Base-by-base conservation (phyloP, 2,888 invertebrate genomes). In the Hyles lineata region DNA sequence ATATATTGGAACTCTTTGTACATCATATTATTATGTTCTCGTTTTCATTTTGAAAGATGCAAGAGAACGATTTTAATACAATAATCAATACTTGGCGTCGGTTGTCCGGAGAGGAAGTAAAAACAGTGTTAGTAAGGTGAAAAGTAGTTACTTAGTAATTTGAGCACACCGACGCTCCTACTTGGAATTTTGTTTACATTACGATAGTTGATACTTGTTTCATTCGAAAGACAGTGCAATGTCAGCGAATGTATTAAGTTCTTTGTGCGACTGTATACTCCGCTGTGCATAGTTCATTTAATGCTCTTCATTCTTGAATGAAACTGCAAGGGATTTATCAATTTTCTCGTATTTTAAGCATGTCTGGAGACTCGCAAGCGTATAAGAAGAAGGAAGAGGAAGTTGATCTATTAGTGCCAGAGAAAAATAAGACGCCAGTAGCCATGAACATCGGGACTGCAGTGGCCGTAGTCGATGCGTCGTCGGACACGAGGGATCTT, bases 21-120 rank as follows among this genome's bases (percentile, higher is more conserved):
- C 15, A 50, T 1, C 17, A 1, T 43, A 7, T n/a, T 63, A 43
- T 50, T 43, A 60, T 73, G 75, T 78, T 74, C 70, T 76, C 76
- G 75, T 58, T 71, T 63, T 69, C 74, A 74, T 52, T 58, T 75
- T 67, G 59, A 63, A 73, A 73, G 81, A 91, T 92, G 93, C 91
- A 92, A 90, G 90, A 92, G 84, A 90, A 89, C 85, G 90, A 91
- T 90, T 93, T 92, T 87, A 89, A 91, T 83, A 86, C 89, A 83
- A 90, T 93, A 85, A 88, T 92, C 79, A 91, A 82, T 83, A 90
- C 89, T 87, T 93, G 93, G 93, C 92, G 92, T 86, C 91, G 90
- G 83, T 86, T 92, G 85, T 92, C 92, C 82, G 91, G 88, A 70
- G 92, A 90, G 84, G 87, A 85, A 87, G 83, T 83, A 78, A 89